Percentiles rank a stretch among this genome's conserved stretches.
phyloP scores from a whole-genome alignment of 35 echinoderm and acorn worm genomes.

The Diadema setosum region DNA sequence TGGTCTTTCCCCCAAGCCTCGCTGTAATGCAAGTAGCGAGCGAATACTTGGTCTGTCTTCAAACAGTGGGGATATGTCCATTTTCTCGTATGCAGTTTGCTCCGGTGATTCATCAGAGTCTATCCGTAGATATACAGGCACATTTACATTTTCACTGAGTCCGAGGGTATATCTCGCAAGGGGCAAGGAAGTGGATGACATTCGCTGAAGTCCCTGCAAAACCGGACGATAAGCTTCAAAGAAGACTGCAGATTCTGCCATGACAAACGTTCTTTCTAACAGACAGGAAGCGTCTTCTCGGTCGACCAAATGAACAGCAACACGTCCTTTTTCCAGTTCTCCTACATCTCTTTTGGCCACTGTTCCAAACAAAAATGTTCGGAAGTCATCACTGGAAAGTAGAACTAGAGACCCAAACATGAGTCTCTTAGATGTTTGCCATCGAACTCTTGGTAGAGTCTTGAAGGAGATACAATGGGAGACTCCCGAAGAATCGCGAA shows the following conservation, averaged over 20 bases:
- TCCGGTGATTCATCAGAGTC: not conserved
- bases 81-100: too few relatives aligned
- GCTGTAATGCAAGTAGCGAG: not conserved
- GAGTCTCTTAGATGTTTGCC: conserved; percentile 70
- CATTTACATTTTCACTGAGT: not conserved
- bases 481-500: not conserved
- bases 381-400: conserved; percentile 78
- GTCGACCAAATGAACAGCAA: conserved; percentile 40
- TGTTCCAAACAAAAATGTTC: conserved; percentile 64
- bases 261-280: conserved; percentile 6
- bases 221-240: conserved; percentile 89
- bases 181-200: conserved; percentile 34
- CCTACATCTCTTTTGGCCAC: conserved; percentile 56
- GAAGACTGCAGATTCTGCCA: conserved; percentile 77
- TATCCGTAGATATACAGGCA: conserved; percentile 28
- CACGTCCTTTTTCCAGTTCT: not conserved
- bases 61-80: not conserved
- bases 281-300: not conserved
- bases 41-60: not conserved
- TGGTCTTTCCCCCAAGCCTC: not conserved
- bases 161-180: conserved; percentile 51
- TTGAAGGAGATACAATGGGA: not conserved
- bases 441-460: conserved; percentile 19
- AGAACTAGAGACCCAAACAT: conserved; percentile 79
- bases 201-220: conserved; percentile 53